Percentiles rank a stretch among this genome's conserved stretches.
Conservation (phyloP, 2,888 invertebrate species). For the Apodemia mormo region DNA sequence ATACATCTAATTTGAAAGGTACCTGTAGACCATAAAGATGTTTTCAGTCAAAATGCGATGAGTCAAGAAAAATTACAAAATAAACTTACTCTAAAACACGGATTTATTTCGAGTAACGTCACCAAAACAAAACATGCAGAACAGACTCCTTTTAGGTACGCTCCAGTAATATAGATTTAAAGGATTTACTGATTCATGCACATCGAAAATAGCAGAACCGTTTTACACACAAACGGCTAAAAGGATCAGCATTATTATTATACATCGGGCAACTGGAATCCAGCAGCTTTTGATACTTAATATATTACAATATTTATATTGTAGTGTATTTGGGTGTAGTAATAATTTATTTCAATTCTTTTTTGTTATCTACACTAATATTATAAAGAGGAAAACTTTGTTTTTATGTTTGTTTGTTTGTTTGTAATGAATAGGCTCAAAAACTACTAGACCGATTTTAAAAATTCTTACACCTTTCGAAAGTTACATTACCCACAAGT, state of each 20-base stretch:
- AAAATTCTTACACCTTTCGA: no score
- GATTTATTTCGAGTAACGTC: neutral
- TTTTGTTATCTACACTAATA: no score
- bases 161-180: constrained; percentile 14
- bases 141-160: neutral
- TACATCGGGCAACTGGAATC: constrained; percentile 1
- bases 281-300: neutral
- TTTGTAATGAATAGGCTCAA: no score
- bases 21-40: no score
- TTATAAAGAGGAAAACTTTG: no score
- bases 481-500: no score
- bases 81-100: neutral
- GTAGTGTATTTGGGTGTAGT: neutral
- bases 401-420: no score
- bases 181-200: constrained; percentile 13
- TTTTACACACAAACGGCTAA: constrained; percentile 5
- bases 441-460: no score
- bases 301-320: neutral
- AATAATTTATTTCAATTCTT: no score
- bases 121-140: constrained; percentile 1
- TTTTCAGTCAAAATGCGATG: constrained; percentile 1
- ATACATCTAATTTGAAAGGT: no score
- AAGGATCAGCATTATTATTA: constrained; percentile 18
- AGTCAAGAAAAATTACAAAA: neutral
- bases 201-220: constrained; percentile 10